These are phyloP conservation scores for Julus scandinavius DNA, from an alignment of 2,888 invertebrate species.

Conservation along the genomic window DNA sequence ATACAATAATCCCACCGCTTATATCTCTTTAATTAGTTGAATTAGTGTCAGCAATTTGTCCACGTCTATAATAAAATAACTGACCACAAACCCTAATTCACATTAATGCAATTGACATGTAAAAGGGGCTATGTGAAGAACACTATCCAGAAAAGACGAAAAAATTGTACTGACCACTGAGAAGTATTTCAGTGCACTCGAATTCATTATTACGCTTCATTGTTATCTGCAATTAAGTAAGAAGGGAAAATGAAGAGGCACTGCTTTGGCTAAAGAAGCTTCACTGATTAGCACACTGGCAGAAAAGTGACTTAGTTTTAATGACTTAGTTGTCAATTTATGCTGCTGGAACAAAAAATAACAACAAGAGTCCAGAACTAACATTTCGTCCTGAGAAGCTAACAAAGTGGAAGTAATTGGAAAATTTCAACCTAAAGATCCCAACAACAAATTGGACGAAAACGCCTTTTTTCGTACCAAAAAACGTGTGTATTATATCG, in stretches of 20 bases:
- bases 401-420: constrained; percentile 17
- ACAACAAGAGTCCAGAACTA: neutral
- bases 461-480: neutral
- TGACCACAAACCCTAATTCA: neutral
- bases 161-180: neutral
- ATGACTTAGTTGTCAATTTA: constrained; percentile 7
- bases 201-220: neutral
- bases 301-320: neutral
- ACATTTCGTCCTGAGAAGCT: neutral
- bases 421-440: neutral
- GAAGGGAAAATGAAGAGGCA: neutral
- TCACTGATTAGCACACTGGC: neutral
- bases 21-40: constrained; percentile 15
- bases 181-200: neutral
- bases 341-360: neutral
- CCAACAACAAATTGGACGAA: neutral
- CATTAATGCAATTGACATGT: neutral
- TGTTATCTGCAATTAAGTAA: neutral
- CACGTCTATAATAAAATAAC: constrained; percentile 1
- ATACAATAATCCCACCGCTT: constrained; percentile 4
- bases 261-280: neutral
- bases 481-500: neutral
- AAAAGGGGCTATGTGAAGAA: too few species aligned
- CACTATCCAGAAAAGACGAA: neutral
- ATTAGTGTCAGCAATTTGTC: neutral